Evolutionary conservation across 2,888 invertebrate species (phyloP).

Genomic region (Eugnorisma glareosa): DNA sequence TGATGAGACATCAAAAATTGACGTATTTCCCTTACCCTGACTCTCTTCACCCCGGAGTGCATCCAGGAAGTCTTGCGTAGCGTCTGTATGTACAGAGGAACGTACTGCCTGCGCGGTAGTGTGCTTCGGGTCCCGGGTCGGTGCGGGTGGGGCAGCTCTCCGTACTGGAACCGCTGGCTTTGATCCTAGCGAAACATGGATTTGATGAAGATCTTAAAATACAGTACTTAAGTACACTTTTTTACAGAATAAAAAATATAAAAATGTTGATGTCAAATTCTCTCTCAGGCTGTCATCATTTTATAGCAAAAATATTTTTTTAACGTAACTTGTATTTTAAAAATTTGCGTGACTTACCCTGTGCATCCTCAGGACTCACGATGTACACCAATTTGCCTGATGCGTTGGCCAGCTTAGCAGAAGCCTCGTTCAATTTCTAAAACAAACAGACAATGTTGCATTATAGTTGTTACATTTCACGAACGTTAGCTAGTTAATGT

Average conservation of each 20-base stretch:
- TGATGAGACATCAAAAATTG: not conserved
- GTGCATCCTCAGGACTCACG: constrained; percentile 42
- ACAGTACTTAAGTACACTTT: not conserved
- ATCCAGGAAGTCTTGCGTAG: constrained; percentile 51
- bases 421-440: constrained; percentile 55
- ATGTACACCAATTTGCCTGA: constrained; percentile 52
- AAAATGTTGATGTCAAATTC: not conserved
- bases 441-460: not conserved
- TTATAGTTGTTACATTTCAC: not conserved
- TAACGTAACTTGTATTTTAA: not conserved
- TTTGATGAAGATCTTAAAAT: not conserved
- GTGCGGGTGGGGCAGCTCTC: constrained; percentile 49
- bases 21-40: not conserved
- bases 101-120: not conserved
- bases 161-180: constrained; percentile 37
- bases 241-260: too few relatives aligned
- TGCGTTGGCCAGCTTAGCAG: constrained; percentile 56
- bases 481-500: not conserved
- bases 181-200: constrained; percentile 12
- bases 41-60: constrained; percentile 42
- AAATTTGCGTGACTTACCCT: constrained; percentile 15
- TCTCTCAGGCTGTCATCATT: not conserved
- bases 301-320: too few relatives aligned
- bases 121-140: constrained; percentile 29
- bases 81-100: not conserved